Conservation (phyloP, 2,888 invertebrate species). For the Phorcus lineatus region DNA sequence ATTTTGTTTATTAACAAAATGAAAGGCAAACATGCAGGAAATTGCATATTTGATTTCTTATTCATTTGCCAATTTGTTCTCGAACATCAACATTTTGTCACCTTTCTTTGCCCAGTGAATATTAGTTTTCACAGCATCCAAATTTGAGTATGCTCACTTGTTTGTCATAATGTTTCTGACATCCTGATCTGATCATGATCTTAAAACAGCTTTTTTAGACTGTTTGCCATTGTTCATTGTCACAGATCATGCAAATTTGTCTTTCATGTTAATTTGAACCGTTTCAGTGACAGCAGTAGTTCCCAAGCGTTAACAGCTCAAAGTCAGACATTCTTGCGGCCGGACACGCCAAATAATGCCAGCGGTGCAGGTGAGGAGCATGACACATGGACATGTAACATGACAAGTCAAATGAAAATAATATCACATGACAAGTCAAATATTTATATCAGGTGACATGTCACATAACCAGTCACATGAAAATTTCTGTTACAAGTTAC, state of each 20-base stretch:
- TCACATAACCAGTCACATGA: background rate
- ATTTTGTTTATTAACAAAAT: too few relatives aligned
- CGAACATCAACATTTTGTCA: too few relatives aligned
- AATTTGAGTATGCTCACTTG: too few relatives aligned
- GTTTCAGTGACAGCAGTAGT: slow-evolving; percentile 72
- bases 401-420: background rate
- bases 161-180: too few relatives aligned
- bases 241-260: background rate
- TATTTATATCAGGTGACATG: background rate
- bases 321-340: slow-evolving; percentile 76
- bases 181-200: too few relatives aligned
- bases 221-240: background rate
- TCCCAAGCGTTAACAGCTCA: slow-evolving; percentile 72
- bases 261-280: background rate
- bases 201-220: background rate
- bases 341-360: slow-evolving; percentile 78
- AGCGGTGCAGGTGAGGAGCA: slow-evolving; percentile 57
- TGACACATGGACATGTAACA: background rate
- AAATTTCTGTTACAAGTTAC: background rate
- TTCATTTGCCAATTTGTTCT: too few relatives aligned
- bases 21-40: too few relatives aligned
- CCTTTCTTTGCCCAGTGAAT: too few relatives aligned
- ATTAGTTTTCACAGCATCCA: too few relatives aligned
- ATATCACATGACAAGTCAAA: background rate
- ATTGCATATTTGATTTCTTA: too few relatives aligned